Conservation (phyloP, 2,113 vertebrate species). For the Eonycteris spelaea region DNA sequence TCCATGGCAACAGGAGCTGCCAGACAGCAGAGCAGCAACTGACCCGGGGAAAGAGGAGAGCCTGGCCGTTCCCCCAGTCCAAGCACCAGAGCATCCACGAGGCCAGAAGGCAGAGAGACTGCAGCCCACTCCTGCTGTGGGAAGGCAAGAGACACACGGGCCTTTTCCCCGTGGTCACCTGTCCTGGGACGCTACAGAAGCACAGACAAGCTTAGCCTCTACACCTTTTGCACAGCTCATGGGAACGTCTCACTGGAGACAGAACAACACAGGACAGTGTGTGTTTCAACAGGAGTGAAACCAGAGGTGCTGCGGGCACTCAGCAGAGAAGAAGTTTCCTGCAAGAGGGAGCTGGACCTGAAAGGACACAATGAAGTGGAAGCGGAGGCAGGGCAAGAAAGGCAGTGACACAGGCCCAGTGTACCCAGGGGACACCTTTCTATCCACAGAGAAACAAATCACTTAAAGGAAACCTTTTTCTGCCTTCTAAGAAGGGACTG, state of each 20-base stretch:
- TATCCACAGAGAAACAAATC: neutral
- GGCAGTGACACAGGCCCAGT: neutral
- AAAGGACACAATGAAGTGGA: neutral
- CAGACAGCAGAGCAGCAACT: neutral
- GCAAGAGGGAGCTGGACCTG: neutral
- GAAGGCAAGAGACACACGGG: neutral
- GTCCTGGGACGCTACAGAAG: neutral
- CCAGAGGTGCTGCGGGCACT: neutral
- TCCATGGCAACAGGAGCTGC: neutral
- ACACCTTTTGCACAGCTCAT: neutral
- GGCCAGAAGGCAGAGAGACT: neutral
- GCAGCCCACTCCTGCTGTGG: neutral
- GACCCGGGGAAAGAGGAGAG: neutral
- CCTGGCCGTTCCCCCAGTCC: neutral
- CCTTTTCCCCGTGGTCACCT: neutral
- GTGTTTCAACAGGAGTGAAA: too few species aligned
- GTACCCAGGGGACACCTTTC: too few species aligned
- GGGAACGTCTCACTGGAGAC: neutral
- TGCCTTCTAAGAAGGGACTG: neutral
- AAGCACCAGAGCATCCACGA: fast-evolving
- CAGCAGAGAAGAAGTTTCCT: neutral
- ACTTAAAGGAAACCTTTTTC: neutral
- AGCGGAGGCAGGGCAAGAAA: neutral
- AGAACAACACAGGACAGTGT: neutral
- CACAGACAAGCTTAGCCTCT: neutral